These are phyloP conservation scores for Pollimyrus isidori DNA, from an alignment of 2,113 vertebrate genomes.

Conservation along the genomic window DNA sequence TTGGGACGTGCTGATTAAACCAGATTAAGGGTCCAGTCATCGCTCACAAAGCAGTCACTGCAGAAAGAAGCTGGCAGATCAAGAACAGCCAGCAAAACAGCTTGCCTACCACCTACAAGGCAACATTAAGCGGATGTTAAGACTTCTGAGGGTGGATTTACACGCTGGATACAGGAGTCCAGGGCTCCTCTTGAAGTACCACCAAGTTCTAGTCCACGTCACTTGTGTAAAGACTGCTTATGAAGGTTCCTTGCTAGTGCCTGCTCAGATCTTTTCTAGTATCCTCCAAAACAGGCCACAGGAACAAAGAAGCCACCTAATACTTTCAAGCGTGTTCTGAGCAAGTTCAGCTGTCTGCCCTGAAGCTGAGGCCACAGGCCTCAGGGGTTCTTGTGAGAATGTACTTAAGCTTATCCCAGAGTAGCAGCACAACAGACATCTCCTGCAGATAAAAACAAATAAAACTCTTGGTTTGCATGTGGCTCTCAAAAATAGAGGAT, in stretches of 20 bases:
- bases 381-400: background rate
- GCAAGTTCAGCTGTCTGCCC: background rate
- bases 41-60: background rate
- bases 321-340: background rate
- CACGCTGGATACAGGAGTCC: background rate
- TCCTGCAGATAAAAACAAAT: slow-evolving; percentile 11
- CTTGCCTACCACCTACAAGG: background rate
- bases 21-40: background rate
- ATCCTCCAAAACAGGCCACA: background rate
- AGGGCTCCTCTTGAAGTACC: slow-evolving; percentile 6
- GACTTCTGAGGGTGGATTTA: slow-evolving; percentile 17
- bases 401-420: background rate
- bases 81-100: background rate
- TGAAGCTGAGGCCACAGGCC: background rate
- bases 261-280: background rate
- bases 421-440: background rate
- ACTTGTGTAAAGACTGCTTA: background rate
- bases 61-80: background rate
- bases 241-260: background rate
- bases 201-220: background rate
- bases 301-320: background rate
- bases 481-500: background rate
- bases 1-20: background rate
- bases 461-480: background rate
- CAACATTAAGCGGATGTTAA: slow-evolving; percentile 10